Conservation (phyloP, 2,113 vertebrate species). For the Epinephelus fuscoguttatus region DNA sequence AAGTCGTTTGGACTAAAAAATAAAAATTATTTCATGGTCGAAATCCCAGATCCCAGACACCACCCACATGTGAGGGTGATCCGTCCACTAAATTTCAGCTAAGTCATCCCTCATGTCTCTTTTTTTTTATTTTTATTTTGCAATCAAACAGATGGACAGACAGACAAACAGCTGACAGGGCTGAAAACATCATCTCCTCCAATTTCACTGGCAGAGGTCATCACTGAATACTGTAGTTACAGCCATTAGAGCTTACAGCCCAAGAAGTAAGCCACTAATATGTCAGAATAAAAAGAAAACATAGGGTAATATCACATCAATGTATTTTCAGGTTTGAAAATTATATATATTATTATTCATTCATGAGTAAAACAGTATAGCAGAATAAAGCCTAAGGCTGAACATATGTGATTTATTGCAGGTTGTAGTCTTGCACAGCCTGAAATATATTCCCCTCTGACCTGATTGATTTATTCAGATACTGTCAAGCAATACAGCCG, state of each 20-base stretch:
- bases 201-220: constrained; percentile 21
- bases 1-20: neutral
- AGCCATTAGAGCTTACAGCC: neutral
- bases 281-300: neutral
- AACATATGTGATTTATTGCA: constrained; percentile 29
- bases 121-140: neutral
- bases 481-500: constrained; percentile 14
- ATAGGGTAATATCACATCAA: neutral
- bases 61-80: constrained; percentile 27
- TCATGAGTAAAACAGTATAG: neutral
- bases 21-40: neutral
- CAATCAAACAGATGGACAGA: constrained; percentile 43
- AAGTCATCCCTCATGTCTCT: constrained; percentile 25
- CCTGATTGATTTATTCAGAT: constrained; percentile 30
- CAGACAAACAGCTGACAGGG: constrained; percentile 31
- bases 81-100: constrained; percentile 10
- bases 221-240: neutral
- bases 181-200: constrained; percentile 18
- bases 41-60: constrained; percentile 30
- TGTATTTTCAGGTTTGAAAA: constrained; percentile 4
- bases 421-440: neutral
- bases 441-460: constrained; percentile 39
- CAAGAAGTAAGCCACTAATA: neutral
- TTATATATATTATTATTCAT: neutral
- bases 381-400: neutral